Base-by-base conservation (phyloP, 1,140 invertebrate species). In the Diorhabda elongata region DNA sequence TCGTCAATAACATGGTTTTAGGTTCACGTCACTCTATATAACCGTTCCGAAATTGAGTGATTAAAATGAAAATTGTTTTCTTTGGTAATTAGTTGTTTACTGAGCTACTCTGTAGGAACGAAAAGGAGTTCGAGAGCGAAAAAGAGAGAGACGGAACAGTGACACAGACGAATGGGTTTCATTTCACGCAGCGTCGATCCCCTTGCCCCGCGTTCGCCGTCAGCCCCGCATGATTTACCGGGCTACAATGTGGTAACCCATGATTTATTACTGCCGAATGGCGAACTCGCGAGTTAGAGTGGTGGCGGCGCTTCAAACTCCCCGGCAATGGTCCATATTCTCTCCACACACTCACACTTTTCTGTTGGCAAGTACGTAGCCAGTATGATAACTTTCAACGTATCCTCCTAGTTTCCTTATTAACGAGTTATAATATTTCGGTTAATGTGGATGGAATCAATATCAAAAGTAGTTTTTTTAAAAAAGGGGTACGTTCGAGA, bases 221-320 rank as follows among this genome's bases (percentile, higher is more conserved):
- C 71, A 69, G 73, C 75, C 76, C 80, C 84, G 84, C 83, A 86
- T 86, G 85, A 85, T 86, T 86, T 86, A 86, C 84, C 84, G 84
- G 85, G 85, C 85, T 86, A 86, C 85, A 86, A 86, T 86, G 85
- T 86, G 85, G 85, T 86, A 86, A 86, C 84, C 85, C 85, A 86
- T 86, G 85, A 86, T 86, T 86, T 86, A 86, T 86, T 74, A 79
- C 69, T 74, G 79, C 78, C 80, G 79, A 80, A 80, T 80, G 79
- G 79, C 80, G 78, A 77, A 76, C 79, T 77, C 78, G 78, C 77
- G 77, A 77, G 75, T 69, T n/a, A 8, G n/a, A n/a, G n/a, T 6
- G 6, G 47, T 52, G 47, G 47, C 47, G 47, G 47, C 47, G 47
- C 47, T 52, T 52, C 47, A 52, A 52, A n/a, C 47, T n/a, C 47